Evolutionary conservation across 2,113 vertebrate genomes (phyloP).

Genomic region (Gymnocephalus cernua): DNA sequence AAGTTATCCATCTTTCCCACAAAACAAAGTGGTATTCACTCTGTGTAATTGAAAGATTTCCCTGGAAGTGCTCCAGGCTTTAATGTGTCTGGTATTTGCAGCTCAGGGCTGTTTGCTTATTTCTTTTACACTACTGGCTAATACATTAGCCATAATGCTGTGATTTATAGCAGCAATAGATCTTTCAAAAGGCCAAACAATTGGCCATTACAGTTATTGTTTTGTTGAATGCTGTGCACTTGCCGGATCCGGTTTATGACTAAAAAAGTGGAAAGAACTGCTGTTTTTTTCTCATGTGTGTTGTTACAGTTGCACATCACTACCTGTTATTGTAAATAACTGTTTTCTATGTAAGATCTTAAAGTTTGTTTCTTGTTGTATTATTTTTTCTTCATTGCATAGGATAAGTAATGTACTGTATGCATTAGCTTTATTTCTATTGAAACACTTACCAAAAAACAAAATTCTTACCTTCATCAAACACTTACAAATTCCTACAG

Average conservation of each 20-base stretch:
- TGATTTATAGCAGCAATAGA: constrained; percentile 70
- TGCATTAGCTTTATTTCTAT: background rate
- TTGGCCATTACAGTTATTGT: constrained; percentile 73
- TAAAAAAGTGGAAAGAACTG: constrained; percentile 3
- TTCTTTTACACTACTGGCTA: constrained; percentile 79
- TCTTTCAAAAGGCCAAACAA: constrained; percentile 68
- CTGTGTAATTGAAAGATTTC: constrained; percentile 86
- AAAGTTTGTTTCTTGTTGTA: background rate
- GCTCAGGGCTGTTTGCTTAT: constrained; percentile 73
- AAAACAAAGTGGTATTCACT: constrained; percentile 81
- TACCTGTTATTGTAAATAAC: background rate
- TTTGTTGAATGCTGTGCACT: constrained; percentile 42
- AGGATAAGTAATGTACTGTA: background rate
- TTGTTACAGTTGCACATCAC: background rate
- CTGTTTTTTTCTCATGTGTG: background rate
- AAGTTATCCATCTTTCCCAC: constrained; percentile 81
- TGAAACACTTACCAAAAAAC: background rate
- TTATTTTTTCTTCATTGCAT: background rate
- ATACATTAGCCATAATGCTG: constrained; percentile 68
- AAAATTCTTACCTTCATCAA: background rate
- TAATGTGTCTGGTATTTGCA: constrained; percentile 81
- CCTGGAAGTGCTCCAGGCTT: constrained; percentile 82
- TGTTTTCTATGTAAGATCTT: background rate
- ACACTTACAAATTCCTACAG: background rate
- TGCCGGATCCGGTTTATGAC: background rate